Evolutionary conservation across 2,888 invertebrate genomes (phyloP), one percentile per base, ranked within the genome.

Genomic region (Drosophila quasianomalipes): DNA sequence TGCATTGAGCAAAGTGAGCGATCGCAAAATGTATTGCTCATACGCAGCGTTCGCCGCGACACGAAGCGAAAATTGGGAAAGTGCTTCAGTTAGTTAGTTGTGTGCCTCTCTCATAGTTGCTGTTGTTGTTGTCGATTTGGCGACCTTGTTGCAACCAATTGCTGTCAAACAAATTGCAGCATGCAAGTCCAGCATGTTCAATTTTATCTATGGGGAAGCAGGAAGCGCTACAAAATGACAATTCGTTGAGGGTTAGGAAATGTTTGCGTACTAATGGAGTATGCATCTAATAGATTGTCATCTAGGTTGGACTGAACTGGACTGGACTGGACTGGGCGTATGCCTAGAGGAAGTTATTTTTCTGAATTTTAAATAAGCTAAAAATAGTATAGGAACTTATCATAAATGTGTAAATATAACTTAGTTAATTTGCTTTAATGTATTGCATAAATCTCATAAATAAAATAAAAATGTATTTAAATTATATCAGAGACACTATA

Each of bases 201-300:
- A 70, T 70, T 57, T 76, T 80, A 83, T 83, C 82, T 83, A 85
- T 83, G 79, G 91, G 87, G 87, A 88, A 87, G 75, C 81, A 88
- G 87, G 91, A 82, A 82, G 71, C 70, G 54, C 49, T 54, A 39
- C 67, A 61, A 71, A 71, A 70, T 84, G 75, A 90, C 87, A 89
- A 82, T 74, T 74, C 61, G 37, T 65, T 75, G 70, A 81, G 65
- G 83, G 81, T 82, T 79, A 79, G 31, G 53, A 60, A 78, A 63
- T 63, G 64, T 33, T 33, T 64, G 10, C 5, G 5, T 54, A 35
- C 70, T 70, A 61, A 72, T 70, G 62, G 54, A 72, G 54, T 49
- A 26, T 53, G 52, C 51, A 4, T 39, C 51, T 22, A 39, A 39
- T 37, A 47, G 72, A 30, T 22, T 30, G 57, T n/a, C 28, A 19